Evolutionary conservation across 2,888 invertebrate genomes (phyloP).

Genomic region (Ormyrus labotus): DNA sequence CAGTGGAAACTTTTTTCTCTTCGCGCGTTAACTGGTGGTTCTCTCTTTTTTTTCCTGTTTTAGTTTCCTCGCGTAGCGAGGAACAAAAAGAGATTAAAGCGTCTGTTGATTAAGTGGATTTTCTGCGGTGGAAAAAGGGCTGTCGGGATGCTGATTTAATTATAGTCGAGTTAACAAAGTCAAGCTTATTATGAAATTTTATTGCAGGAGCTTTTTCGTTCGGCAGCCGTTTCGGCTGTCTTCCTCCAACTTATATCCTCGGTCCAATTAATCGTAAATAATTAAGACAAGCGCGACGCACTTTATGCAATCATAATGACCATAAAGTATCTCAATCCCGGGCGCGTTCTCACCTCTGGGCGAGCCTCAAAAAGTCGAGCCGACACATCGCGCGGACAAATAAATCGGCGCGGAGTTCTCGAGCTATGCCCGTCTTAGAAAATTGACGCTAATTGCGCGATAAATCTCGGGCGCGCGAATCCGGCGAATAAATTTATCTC

Average conservation of each 20-base stretch:
- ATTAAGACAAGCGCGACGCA: neutral
- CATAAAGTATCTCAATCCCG: neutral
- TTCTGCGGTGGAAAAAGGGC: no score
- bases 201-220: no score
- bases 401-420: no score
- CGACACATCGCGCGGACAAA: no score
- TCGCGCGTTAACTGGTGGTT: neutral
- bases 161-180: no score
- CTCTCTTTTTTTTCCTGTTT: neutral
- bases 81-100: no score
- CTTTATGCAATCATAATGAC: neutral
- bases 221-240: no score
- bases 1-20: conserved; percentile 8
- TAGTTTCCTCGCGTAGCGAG: no score
- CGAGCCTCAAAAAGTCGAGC: neutral
- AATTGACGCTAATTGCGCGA: conserved; percentile 45
- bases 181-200: no score
- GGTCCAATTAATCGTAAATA: neutral
- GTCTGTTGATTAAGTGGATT: no score
- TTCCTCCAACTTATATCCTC: no score
- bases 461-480: conserved; percentile 19
- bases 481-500: conserved; percentile 1
- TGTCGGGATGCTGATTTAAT: no score
- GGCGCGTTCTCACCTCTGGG: neutral
- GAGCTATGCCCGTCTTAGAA: neutral